These are phyloP conservation scores for Perca flavescens DNA, from an alignment of 2,113 vertebrate species.

Conservation along the genomic window DNA sequence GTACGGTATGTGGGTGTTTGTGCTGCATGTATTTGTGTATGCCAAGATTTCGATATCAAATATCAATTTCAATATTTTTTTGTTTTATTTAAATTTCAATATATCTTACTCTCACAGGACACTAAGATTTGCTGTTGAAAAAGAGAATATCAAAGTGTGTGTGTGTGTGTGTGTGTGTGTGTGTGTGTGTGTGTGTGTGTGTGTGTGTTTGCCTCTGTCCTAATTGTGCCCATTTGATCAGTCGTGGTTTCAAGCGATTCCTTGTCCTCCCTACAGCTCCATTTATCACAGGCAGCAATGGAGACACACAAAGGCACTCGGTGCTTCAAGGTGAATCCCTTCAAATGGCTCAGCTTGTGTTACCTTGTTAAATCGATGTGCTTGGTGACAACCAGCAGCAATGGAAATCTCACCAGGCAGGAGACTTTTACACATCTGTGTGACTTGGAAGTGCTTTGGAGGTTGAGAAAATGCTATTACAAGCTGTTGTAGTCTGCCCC, in stretches of 20 bases:
- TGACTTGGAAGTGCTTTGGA: constrained; percentile 30
- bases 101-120: neutral
- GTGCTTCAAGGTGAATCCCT: constrained; percentile 77
- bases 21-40: neutral
- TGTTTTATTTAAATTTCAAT: neutral
- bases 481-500: neutral
- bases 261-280: constrained; percentile 60
- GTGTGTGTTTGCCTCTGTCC: constrained; percentile 40
- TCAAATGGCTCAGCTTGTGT: constrained; percentile 76
- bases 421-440: constrained; percentile 39
- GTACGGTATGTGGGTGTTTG: constrained; percentile 28
- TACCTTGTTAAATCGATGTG: constrained; percentile 77
- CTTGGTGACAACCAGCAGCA: constrained; percentile 66
- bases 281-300: constrained; percentile 75
- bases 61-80: neutral
- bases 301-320: constrained; percentile 61
- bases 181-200: constrained; percentile 6
- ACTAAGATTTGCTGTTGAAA: neutral
- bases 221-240: constrained; percentile 72
- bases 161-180: neutral
- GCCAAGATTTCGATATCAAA: constrained; percentile 1
- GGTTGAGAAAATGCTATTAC: constrained; percentile 29
- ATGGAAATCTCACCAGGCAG: constrained; percentile 50
- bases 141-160: neutral
- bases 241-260: constrained; percentile 57